Percentiles rank a stretch among this genome's conserved stretches.
These are phyloP conservation scores for Luehdorfia chinensis DNA, from an alignment of 1,140 invertebrate species.

Conservation along the genomic window DNA sequence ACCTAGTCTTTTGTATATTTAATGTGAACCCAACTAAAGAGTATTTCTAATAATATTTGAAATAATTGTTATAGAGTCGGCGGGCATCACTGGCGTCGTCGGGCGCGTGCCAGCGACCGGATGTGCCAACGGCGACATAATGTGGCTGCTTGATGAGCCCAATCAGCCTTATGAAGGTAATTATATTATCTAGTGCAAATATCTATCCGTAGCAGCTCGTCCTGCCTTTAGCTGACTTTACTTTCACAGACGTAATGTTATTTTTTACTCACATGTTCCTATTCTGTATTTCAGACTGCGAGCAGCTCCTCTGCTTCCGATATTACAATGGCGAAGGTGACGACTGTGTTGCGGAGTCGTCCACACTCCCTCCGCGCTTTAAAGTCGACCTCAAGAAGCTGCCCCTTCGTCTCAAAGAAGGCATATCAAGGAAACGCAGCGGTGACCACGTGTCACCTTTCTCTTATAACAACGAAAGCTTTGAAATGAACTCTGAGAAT, in stretches of 20 bases:
- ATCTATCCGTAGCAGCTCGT: too few relatives aligned
- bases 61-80: constrained; percentile 48
- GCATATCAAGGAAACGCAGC: constrained; percentile 67
- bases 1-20: too few relatives aligned
- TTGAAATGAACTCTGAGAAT: constrained; percentile 69
- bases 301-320: constrained; percentile 73
- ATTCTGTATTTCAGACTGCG: constrained; percentile 65
- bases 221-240: too few relatives aligned
- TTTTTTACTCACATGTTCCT: not conserved
- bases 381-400: constrained; percentile 68
- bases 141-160: constrained; percentile 77
- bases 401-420: constrained; percentile 59
- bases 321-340: constrained; percentile 73
- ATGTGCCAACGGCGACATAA: constrained; percentile 72
- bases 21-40: too few relatives aligned
- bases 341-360: constrained; percentile 67
- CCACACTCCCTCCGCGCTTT: constrained; percentile 50
- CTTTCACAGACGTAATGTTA: too few relatives aligned
- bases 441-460: constrained; percentile 67
- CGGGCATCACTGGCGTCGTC: constrained; percentile 51
- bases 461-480: constrained; percentile 69
- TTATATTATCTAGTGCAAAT: constrained; percentile 7
- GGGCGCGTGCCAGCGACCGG: constrained; percentile 71
- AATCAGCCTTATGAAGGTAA: constrained; percentile 75
- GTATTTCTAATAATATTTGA: too few relatives aligned